Percentiles rank a stretch among this genome's conserved stretches.
Evolutionary conservation across 2,888 invertebrate genomes (phyloP).

Genomic region (Euplagia quadripunctaria): DNA sequence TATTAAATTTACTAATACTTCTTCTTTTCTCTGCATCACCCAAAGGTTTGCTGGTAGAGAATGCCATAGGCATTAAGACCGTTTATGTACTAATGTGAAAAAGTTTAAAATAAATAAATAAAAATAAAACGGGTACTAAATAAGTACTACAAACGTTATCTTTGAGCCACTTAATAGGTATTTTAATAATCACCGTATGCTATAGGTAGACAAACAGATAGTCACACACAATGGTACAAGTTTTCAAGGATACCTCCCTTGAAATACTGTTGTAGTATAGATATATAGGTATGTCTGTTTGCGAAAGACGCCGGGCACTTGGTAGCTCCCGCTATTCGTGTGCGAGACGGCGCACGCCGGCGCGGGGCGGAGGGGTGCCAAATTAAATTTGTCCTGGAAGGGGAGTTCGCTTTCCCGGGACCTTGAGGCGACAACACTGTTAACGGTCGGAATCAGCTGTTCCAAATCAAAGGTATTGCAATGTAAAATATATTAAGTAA

Average conservation of each 20-base stretch:
- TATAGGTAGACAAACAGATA: conserved; percentile 6
- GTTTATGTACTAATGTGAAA: no score
- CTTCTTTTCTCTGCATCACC: not conserved
- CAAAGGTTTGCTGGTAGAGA: no score
- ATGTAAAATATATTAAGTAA: conserved; percentile 10
- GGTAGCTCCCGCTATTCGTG: conserved; percentile 17
- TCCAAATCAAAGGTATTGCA: conserved; percentile 48
- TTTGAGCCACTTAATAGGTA: not conserved
- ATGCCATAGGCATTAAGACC: no score
- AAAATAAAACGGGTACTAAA: not conserved
- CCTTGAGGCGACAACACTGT: conserved; percentile 71
- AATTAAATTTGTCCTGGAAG: conserved; percentile 57
- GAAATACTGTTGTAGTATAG: conserved; percentile 2
- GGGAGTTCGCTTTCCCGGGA: conserved; percentile 60
- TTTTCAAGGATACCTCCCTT: conserved; percentile 18
- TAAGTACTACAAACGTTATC: not conserved
- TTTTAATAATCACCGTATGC: not conserved
- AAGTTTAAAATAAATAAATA: no score
- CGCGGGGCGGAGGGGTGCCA: conserved; percentile 39
- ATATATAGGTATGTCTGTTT: conserved; percentile 9
- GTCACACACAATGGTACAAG: conserved; percentile 16
- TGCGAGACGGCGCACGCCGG: conserved; percentile 34
- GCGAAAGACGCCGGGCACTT: conserved; percentile 22
- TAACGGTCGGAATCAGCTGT: conserved; percentile 76
- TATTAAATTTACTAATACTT: not conserved